These are phyloP conservation scores for Pipa parva DNA, from an alignment of 2,113 vertebrate genomes.

Conservation along the genomic window DNA sequence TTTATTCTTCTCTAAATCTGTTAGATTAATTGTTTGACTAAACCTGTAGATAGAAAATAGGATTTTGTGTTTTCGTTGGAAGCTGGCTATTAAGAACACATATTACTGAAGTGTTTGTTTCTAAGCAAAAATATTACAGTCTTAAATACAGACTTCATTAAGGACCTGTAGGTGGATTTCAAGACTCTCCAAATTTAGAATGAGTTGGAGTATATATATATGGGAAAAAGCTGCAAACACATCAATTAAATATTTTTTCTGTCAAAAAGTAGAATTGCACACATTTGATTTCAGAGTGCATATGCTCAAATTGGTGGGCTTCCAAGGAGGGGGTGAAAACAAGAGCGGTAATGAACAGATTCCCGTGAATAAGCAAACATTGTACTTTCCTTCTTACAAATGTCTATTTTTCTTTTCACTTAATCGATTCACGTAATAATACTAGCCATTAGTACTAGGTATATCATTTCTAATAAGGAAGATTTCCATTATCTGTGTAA, in stretches of 20 bases:
- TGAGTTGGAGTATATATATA: slow-evolving; percentile 51
- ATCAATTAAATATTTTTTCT: slow-evolving; percentile 52
- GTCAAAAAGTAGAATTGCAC: slow-evolving; percentile 54
- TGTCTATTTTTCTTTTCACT: neutral
- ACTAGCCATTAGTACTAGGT: too few species aligned
- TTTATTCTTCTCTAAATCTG: too few species aligned
- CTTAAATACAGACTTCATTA: slow-evolving; percentile 24
- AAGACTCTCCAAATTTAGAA: slow-evolving; percentile 35
- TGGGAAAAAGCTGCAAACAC: slow-evolving; percentile 48
- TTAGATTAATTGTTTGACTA: too few species aligned
- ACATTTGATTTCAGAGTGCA: slow-evolving; percentile 49
- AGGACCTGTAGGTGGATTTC: slow-evolving; percentile 27
- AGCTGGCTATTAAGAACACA: neutral
- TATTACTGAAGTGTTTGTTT: neutral
- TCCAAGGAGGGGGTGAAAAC: slow-evolving; percentile 43
- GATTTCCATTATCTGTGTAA: too few species aligned
- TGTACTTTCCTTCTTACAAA: neutral
- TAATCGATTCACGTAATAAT: too few species aligned
- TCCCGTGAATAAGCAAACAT: slow-evolving; percentile 21
- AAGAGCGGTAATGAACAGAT: neutral
- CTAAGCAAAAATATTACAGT: neutral
- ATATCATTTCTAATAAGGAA: too few species aligned
- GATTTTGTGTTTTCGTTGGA: neutral
- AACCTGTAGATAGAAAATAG: neutral
- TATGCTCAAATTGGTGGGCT: slow-evolving; percentile 49